These are phyloP conservation scores for Chaetops frenatus DNA, from an alignment of 2,113 vertebrate genomes.

Conservation along the genomic window DNA sequence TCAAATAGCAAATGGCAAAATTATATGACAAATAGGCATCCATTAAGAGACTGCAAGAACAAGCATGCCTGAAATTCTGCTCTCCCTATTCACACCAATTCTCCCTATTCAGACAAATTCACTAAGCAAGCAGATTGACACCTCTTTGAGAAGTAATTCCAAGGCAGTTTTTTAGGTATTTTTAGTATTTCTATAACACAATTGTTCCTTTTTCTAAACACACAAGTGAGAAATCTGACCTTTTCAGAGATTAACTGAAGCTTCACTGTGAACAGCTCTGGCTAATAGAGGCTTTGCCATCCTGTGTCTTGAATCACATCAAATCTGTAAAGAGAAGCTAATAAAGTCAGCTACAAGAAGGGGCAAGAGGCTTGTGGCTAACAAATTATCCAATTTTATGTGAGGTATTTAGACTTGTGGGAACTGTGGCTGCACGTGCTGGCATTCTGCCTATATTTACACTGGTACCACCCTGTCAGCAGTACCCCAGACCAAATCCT, in stretches of 20 bases:
- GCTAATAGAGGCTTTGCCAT: neutral
- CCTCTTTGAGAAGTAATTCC: neutral
- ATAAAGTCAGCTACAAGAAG: neutral
- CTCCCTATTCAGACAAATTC: neutral
- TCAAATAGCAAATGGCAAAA: slow-evolving; percentile 23
- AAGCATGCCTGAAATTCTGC: neutral
- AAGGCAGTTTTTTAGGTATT: neutral
- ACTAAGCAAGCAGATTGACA: neutral
- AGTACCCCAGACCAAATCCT: neutral
- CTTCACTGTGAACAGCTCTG: neutral
- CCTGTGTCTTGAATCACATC: neutral
- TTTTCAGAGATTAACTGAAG: slow-evolving; percentile 14
- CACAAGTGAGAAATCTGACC: slow-evolving; percentile 18
- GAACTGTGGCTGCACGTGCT: neutral
- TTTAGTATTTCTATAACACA: neutral
- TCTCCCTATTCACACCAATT: neutral
- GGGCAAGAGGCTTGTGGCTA: neutral
- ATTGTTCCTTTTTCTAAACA: neutral
- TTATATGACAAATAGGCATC: slow-evolving; percentile 1
- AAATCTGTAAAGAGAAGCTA: neutral
- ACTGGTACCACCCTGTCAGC: rapidly evolving
- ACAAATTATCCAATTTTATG: neutral
- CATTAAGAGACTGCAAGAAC: neutral
- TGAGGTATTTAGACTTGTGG: neutral
- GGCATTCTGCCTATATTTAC: neutral